Evolutionary conservation across 2,888 invertebrate species (phyloP).

Genomic region (Schizotus pectinicornis): DNA sequence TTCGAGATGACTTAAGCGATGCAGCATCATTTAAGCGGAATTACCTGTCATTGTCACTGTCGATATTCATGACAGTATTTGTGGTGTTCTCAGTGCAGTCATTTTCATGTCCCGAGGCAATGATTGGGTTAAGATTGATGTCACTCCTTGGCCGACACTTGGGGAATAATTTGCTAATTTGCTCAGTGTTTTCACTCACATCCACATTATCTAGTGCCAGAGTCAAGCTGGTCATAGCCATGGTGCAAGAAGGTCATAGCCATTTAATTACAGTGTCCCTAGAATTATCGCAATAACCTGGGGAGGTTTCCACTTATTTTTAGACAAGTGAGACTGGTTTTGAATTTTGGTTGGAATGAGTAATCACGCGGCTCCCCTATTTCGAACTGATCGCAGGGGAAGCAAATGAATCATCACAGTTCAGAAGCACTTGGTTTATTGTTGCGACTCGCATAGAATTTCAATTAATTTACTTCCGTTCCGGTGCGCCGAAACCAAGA

Average conservation of each 20-base stretch:
- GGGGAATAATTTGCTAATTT: slow-evolving; percentile 84
- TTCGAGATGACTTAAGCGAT: not conserved
- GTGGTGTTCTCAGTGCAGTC: slow-evolving; percentile 56
- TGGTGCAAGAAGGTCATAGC: slow-evolving; percentile 60
- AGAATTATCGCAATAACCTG: slow-evolving; percentile 19
- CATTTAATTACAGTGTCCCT: slow-evolving; percentile 39
- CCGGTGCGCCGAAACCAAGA: too few relatives aligned
- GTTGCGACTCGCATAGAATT: slow-evolving; percentile 22
- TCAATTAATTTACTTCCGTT: slow-evolving; percentile 38
- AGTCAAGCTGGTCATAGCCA: slow-evolving; percentile 59
- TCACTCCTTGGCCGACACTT: slow-evolving; percentile 80
- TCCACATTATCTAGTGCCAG: slow-evolving; percentile 59
- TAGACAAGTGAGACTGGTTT: slow-evolving; percentile 4
- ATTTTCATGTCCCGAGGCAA: slow-evolving; percentile 55
- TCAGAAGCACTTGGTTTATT: slow-evolving; percentile 25
- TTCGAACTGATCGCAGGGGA: slow-evolving; percentile 19
- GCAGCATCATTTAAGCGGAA: not conserved
- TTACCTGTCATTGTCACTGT: slow-evolving; percentile 59
- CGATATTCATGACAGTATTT: slow-evolving; percentile 61
- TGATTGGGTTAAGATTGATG: slow-evolving; percentile 63
- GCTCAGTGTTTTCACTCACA: slow-evolving; percentile 67
- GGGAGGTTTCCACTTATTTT: slow-evolving; percentile 13
- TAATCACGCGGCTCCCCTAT: slow-evolving; percentile 32
- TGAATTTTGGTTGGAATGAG: slow-evolving; percentile 22
- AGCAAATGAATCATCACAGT: slow-evolving; percentile 27